Evolutionary conservation across 2,113 vertebrate genomes (phyloP).

Genomic region (Cavia aperea): DNA sequence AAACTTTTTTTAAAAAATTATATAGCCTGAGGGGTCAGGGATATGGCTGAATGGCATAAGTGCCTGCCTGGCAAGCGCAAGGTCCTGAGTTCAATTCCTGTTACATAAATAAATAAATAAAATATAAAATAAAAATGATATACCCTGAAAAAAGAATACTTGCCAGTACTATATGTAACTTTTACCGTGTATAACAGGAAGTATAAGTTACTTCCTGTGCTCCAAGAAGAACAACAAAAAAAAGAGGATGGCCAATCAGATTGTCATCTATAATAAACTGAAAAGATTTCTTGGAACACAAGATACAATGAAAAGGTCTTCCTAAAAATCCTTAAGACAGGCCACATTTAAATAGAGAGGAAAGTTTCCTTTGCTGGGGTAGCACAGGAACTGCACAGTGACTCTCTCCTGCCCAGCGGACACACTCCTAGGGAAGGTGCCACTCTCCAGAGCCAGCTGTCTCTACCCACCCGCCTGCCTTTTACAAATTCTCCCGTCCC

Average conservation of each 20-base stretch:
- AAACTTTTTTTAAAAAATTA: not conserved
- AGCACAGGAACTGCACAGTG: not conserved
- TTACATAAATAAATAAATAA: not conserved
- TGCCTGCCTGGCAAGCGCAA: too few relatives aligned
- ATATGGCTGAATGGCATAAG: too few relatives aligned
- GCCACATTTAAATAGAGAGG: not conserved
- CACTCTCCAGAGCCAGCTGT: not conserved
- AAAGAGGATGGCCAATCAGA: not conserved
- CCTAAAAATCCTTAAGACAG: not conserved
- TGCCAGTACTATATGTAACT: not conserved
- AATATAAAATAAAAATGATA: not conserved
- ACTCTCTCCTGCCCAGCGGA: not conserved
- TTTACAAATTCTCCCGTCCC: not conserved
- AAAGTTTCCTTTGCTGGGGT: not conserved
- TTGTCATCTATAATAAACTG: not conserved
- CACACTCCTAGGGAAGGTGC: not conserved
- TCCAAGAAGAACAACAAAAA: not conserved
- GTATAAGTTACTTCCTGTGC: not conserved
- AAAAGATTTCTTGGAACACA: constrained; percentile 31
- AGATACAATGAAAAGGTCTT: not conserved
- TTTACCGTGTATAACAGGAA: not conserved
- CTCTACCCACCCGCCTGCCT: not conserved
- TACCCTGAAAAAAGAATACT: not conserved
- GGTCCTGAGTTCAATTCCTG: too few relatives aligned
- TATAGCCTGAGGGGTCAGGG: not conserved